phyloP scores from a whole-genome alignment of 2,797 vertebrate species.

The Gymnoscopelus microlampas region DNA sequence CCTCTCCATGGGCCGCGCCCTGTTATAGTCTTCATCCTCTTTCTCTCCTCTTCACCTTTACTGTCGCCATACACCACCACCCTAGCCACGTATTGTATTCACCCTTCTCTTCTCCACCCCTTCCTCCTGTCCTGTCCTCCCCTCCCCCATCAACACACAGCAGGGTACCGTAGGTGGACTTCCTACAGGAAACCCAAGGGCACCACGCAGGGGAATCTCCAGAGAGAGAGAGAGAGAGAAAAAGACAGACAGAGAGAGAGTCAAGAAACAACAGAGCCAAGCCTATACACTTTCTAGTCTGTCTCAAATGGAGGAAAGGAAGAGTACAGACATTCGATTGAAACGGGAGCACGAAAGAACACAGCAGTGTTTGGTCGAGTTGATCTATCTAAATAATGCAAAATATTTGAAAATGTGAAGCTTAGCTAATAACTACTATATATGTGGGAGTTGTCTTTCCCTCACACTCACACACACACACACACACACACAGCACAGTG shows the following conservation, averaged over 20 bases:
- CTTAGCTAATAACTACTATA: conserved; percentile 2
- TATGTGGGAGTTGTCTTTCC: conserved; percentile 31
- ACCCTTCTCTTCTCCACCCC: neutral
- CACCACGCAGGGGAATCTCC: conserved; percentile 59
- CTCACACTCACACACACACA: neutral
- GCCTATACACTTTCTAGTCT: conserved; percentile 33
- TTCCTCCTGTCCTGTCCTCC: neutral
- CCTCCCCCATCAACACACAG: conserved; percentile 6
- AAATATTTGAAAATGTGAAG: conserved; percentile 39
- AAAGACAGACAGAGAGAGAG: conserved; percentile 2
- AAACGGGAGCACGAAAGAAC: too few species aligned
- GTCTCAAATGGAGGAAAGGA: conserved; percentile 55
- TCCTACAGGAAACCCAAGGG: conserved; percentile 71
- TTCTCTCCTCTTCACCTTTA: conserved; percentile 36
- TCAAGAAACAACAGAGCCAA: conserved; percentile 51
- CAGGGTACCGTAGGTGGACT: conserved; percentile 59
- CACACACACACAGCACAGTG: conserved; percentile 2
- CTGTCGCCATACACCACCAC: conserved; percentile 17
- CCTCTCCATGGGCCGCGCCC: conserved; percentile 15
- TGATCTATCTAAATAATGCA: neutral
- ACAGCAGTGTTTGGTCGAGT: neutral
- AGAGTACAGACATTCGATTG: conserved; percentile 7
- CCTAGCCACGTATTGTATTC: conserved; percentile 25
- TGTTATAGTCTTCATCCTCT: conserved; percentile 14
- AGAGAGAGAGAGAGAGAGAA: conserved; percentile 19